A percentile compares a stretch with the other conserved stretches of the same genome.
phyloP scores from a whole-genome alignment of 92 coral and sea anemone genomes.

The Siderastrea siderea region DNA sequence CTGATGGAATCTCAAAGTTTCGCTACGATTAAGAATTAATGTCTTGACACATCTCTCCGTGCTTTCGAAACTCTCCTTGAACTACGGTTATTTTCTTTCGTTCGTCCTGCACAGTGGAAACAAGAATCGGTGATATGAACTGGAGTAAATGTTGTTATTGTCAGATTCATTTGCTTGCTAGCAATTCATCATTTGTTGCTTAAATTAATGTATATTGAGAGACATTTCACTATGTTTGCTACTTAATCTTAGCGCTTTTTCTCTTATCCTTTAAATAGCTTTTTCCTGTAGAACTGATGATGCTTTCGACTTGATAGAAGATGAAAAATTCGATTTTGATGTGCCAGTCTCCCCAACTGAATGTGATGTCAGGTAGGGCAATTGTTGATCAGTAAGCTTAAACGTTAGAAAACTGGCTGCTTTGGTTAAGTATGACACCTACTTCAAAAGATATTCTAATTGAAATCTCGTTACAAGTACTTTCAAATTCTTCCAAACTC shows the following conservation, averaged over 20 bases:
- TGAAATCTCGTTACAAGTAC: no score
- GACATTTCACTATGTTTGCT: no score
- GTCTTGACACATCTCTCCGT: no score
- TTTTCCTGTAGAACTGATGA: slow-evolving; percentile 13
- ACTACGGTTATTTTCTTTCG: no score
- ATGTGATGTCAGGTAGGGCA: slow-evolving; percentile 28
- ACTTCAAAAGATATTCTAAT: neutral
- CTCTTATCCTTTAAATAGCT: neutral
- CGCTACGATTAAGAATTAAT: no score
- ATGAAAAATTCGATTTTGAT: slow-evolving; percentile 96
- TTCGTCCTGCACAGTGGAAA: no score
- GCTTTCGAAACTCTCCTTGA: no score
- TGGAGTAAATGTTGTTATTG: no score
- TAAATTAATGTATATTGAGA: no score
- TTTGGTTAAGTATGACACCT: neutral
- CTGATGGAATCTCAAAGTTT: neutral
- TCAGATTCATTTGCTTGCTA: no score
- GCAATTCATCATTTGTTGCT: neutral
- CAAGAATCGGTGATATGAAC: no score
- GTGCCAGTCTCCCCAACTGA: slow-evolving; percentile 84
- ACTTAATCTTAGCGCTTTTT: neutral
- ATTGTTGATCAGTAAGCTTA: neutral
- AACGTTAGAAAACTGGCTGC: neutral
- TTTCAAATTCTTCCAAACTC: no score
- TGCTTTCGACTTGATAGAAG: slow-evolving; percentile 69